phyloP scores from a whole-genome alignment of 2,888 invertebrate genomes.

The Polydrusus cervinus region DNA sequence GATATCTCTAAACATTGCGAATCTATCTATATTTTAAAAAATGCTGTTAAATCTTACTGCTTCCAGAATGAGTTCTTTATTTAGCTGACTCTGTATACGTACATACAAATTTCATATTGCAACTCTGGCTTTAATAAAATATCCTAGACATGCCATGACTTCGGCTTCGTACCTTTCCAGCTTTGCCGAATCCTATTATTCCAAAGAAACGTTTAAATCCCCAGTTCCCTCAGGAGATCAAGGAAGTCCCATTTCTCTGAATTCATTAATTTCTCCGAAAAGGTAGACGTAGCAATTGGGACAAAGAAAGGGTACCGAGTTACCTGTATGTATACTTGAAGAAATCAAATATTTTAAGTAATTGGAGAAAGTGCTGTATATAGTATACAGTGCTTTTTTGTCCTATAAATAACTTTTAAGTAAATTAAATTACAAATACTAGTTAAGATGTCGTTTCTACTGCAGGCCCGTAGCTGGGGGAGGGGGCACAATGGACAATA shows the following conservation, averaged over 20 bases:
- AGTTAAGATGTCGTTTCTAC: too few species aligned
- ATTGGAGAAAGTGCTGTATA: background rate
- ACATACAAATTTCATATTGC: too few species aligned
- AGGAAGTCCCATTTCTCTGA: slow-evolving; percentile 40
- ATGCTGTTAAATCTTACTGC: too few species aligned
- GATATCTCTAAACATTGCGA: too few species aligned
- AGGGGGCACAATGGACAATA: too few species aligned
- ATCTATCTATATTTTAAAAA: too few species aligned
- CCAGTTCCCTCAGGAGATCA: slow-evolving; percentile 30
- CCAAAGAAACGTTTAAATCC: slow-evolving; percentile 35
- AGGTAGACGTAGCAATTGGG: slow-evolving; percentile 26
- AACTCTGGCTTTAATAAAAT: slow-evolving; percentile 1
- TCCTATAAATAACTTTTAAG: too few species aligned
- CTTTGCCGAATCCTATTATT: slow-evolving; percentile 28
- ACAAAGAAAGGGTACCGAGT: background rate
- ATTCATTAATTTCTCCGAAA: slow-evolving; percentile 36
- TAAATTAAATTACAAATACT: too few species aligned
- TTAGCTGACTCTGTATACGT: too few species aligned
- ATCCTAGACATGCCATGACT: slow-evolving; percentile 1
- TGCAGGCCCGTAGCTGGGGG: too few species aligned
- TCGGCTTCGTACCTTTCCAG: slow-evolving; percentile 27
- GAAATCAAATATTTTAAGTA: slow-evolving; percentile 4
- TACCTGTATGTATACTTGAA: background rate
- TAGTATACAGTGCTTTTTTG: background rate
- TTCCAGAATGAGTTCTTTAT: too few species aligned